Percentiles rank a stretch among this genome's conserved stretches.
Evolutionary conservation across 2,797 vertebrate genomes (phyloP).

Genomic region (Melanogrammus aeglefinus): DNA sequence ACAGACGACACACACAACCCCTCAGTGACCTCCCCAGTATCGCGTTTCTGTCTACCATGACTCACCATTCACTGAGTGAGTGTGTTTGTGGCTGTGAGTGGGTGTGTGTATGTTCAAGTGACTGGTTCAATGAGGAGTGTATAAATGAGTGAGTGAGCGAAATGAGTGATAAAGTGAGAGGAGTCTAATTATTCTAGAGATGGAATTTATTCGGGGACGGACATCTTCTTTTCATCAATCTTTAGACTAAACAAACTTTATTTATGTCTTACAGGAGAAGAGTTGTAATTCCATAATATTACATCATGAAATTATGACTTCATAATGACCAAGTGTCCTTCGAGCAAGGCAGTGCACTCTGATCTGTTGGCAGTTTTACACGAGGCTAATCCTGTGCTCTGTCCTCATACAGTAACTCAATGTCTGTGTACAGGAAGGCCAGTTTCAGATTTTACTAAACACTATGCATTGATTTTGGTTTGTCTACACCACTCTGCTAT

Average conservation of each 20-base stretch:
- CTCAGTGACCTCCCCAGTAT: conserved; percentile 44
- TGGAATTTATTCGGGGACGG: background rate
- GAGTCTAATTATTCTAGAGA: background rate
- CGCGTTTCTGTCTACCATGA: conserved; percentile 44
- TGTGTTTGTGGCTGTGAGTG: background rate
- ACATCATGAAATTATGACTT: too few species aligned
- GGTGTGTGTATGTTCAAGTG: background rate
- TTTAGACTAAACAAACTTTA: background rate
- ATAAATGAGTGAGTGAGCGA: background rate
- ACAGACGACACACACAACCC: conserved; percentile 55
- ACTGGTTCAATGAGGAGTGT: background rate
- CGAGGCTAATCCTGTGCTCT: too few species aligned
- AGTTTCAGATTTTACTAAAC: background rate
- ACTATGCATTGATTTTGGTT: too few species aligned
- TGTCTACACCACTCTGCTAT: background rate
- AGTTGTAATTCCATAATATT: background rate
- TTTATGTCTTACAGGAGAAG: background rate
- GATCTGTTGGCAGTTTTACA: background rate
- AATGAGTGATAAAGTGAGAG: background rate
- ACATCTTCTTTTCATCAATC: background rate
- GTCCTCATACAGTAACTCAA: too few species aligned
- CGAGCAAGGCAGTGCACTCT: background rate
- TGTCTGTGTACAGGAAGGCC: background rate
- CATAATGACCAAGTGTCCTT: background rate
- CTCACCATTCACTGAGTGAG: conserved; percentile 42